These are phyloP conservation scores for Camelus bactrianus DNA, from an alignment of 2,113 vertebrate genomes.

Conservation along the genomic window DNA sequence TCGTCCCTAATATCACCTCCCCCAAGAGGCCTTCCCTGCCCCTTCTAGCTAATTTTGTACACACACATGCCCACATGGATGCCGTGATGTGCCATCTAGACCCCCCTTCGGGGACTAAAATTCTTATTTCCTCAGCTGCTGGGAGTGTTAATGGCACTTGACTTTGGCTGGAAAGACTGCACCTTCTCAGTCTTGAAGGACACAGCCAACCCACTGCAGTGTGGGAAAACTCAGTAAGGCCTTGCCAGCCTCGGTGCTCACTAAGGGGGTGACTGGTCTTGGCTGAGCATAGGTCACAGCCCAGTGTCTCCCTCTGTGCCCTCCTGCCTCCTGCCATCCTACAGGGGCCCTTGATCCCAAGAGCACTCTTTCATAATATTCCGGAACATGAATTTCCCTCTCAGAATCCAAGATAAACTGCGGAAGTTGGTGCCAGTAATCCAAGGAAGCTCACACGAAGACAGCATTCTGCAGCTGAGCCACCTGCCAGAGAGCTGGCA, in stretches of 20 bases:
- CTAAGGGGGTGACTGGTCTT: background rate
- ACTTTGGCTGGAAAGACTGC: background rate
- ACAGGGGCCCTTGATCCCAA: background rate
- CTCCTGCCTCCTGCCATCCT: background rate
- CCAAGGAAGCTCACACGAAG: background rate
- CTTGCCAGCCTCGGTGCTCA: background rate
- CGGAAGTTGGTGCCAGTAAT: background rate
- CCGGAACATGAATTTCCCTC: background rate
- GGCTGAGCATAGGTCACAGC: background rate
- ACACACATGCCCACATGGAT: background rate
- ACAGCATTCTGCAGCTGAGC: background rate
- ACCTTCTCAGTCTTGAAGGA: background rate
- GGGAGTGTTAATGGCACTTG: background rate
- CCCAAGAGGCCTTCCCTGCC: background rate
- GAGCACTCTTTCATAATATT: background rate
- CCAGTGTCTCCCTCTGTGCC: background rate
- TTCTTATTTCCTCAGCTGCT: background rate
- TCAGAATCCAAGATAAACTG: background rate
- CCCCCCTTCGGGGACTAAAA: background rate
- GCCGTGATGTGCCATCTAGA: background rate
- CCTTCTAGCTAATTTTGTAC: background rate
- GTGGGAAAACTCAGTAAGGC: background rate
- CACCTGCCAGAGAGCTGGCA: background rate
- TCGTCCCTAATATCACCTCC: background rate
- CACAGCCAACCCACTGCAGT: background rate